Base-by-base conservation (phyloP, 2,888 invertebrate genomes). In the Thyatira batis region DNA sequence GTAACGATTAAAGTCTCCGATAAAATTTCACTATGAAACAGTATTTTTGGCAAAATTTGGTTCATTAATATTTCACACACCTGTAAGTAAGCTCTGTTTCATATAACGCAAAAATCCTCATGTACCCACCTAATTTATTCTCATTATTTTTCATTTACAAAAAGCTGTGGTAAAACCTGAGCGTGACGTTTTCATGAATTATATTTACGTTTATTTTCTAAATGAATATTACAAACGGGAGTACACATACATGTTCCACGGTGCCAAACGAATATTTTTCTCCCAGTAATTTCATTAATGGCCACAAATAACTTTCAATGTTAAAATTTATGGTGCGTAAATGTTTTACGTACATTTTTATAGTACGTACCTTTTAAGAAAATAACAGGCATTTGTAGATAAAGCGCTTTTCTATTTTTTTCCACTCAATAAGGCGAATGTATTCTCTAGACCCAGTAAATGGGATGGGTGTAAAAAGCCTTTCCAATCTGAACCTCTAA, bases 401-500 rank as follows among this genome's bases (percentile, higher is more conserved):
- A 88, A 87, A 87, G 81, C 78, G 74, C 67, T 77, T 69, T 69
- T 67, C 71, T 79, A 74, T 80, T 78, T 80, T 81, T 83, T 72
- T 63, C 66, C 68, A 68, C 71, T 78, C 78, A 81, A 87, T 84
- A 82, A 73, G 72, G 65, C 33, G 80, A 82, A 86, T 78, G 82
- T 84, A 84, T 87, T 83, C 77, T 74, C 69, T 75, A 80, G 81
- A 73, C 81, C 79, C 80, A 65, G 76, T 69, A 84, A 89, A 87
- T 84, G 84, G 80, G 78, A 67, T 71, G 77, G 77, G 82, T 84
- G 84, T 84, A 82, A 87, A 87, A 89, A 86, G 83, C 82, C 85
- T 89, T 88, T 89, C 86, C 90, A 90, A 90, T 90, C 89, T 86
- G 83, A 80, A 77, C 83, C 80, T 82, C 81, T 81, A 78, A 83